Evolutionary conservation across 2,888 invertebrate species (phyloP), one percentile per base, ranked within the genome.

Genomic region (Pyrgus malvae): DNA sequence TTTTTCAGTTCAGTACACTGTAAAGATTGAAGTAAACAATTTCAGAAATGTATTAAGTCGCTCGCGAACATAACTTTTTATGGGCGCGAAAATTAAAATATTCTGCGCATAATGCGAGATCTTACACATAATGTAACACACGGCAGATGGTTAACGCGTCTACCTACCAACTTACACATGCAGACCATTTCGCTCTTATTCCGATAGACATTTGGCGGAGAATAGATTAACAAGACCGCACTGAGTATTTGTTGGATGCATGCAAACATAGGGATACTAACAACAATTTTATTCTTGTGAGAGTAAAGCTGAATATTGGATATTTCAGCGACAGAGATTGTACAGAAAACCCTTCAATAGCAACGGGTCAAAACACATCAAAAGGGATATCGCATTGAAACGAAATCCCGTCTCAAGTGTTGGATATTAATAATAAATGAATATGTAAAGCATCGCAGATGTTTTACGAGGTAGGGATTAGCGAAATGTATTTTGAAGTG

Each of bases 391-490:
- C 55, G 51, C 55, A 58, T 62, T 61, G 59, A 63, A 57, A 60
- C 54, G 63, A 64, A 66, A 66, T 66, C 65, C 62, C 60, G 58
- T 57, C 60, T 64, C 61, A 62, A 67, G 67, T 66, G 62, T 58
- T 57, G 56, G 61, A 59, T 61, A 54, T 54, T 54, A 64, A 62
- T 64, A 63, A 64, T 61, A 61, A 65, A 64, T 61, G 58, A 60
- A 61, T 64, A 66, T 62, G 60, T 61, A 58, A 56, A 61, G 55
- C 55, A 62, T 61, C 60, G 55, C 67, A 67, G 67, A 66, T 67
- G 67, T 63, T 62, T 50, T 21, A 46, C 12, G 37, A 25, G 29
- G 46, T 46, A 50, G 58, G 55, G 59, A 60, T 63, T 57, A 50
- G 42, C 46, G 55, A 51, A 58, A 61, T 63, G 56, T 56, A 38